phyloP scores from a whole-genome alignment of 2,797 vertebrate genomes.

The Erpetoichthys calabaricus region DNA sequence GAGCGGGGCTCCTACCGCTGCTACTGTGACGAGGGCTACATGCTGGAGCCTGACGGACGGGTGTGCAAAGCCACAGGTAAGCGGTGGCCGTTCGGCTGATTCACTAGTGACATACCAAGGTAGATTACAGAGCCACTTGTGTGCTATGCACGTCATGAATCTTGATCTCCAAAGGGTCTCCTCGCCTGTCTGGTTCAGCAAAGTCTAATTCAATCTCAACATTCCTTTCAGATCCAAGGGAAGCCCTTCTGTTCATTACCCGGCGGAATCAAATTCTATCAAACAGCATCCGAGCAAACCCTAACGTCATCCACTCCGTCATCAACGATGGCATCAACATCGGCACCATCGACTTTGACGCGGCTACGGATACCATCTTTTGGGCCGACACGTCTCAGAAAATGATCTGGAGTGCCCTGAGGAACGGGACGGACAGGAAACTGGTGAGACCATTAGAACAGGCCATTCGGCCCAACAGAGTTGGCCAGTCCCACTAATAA shows the following conservation, averaged over 20 bases:
- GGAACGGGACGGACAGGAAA: constrained; percentile 68
- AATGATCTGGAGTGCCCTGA: constrained; percentile 72
- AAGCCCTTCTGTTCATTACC: constrained; percentile 63
- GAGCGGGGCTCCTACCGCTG: constrained; percentile 51
- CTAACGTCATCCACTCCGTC: constrained; percentile 53
- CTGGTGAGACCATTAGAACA: constrained; percentile 41
- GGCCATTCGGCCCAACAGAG: background rate
- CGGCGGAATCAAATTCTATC: constrained; percentile 66
- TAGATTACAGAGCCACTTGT: too few species aligned
- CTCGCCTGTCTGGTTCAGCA: too few species aligned
- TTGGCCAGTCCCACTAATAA: background rate
- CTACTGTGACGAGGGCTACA: constrained; percentile 45
- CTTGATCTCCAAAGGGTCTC: too few species aligned
- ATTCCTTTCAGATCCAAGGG: constrained; percentile 41
- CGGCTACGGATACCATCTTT: constrained; percentile 61
- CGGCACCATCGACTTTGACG: constrained; percentile 77
- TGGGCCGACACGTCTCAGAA: constrained; percentile 73
- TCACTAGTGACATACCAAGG: too few species aligned
- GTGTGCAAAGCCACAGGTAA: constrained; percentile 45
- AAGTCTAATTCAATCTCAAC: too few species aligned
- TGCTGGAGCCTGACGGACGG: constrained; percentile 40
- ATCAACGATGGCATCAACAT: constrained; percentile 56
- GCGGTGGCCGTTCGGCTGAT: background rate
- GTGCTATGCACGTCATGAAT: too few species aligned
- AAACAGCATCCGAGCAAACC: constrained; percentile 54